Conservation (phyloP, 2,797 vertebrate genomes). For the Uromys caudimaculatus region DNA sequence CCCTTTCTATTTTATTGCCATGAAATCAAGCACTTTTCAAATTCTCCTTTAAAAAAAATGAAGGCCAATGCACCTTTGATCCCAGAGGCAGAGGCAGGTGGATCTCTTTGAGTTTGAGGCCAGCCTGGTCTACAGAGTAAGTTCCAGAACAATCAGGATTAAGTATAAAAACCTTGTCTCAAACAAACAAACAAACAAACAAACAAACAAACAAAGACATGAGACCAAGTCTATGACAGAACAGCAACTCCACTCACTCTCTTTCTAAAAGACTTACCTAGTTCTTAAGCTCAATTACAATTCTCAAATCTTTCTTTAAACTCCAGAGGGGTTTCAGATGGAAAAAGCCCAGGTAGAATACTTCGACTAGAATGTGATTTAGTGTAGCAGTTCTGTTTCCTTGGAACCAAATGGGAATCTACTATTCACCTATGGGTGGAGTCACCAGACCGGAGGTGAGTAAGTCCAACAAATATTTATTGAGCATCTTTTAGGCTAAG, state of each 20-base stretch:
- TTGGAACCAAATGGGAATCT: conserved; percentile 46
- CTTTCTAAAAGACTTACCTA: not conserved
- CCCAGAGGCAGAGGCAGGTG: not conserved
- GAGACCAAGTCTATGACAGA: not conserved
- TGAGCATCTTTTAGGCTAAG: conserved; percentile 69
- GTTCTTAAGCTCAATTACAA: not conserved
- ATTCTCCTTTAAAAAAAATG: not conserved
- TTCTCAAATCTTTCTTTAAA: not conserved
- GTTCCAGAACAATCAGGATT: not conserved
- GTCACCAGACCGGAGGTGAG: conserved; percentile 57
- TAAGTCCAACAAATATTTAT: conserved; percentile 70
- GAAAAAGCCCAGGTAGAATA: not conserved
- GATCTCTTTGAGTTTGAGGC: not conserved
- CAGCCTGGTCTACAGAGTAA: not conserved
- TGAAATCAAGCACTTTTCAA: not conserved
- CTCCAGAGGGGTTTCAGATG: not conserved
- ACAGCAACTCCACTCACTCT: not conserved
- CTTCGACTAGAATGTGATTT: conserved; percentile 34
- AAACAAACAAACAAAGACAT: not conserved
- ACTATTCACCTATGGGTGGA: conserved; percentile 60
- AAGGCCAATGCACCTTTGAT: not conserved
- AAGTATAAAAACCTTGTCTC: not conserved
- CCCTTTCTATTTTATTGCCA: not conserved
- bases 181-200: not conserved
- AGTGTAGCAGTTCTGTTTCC: not conserved